Evolutionary conservation across 2,888 invertebrate species (phyloP), one percentile per base, ranked within the genome.

Genomic region (Cheilosia vulpina): DNA sequence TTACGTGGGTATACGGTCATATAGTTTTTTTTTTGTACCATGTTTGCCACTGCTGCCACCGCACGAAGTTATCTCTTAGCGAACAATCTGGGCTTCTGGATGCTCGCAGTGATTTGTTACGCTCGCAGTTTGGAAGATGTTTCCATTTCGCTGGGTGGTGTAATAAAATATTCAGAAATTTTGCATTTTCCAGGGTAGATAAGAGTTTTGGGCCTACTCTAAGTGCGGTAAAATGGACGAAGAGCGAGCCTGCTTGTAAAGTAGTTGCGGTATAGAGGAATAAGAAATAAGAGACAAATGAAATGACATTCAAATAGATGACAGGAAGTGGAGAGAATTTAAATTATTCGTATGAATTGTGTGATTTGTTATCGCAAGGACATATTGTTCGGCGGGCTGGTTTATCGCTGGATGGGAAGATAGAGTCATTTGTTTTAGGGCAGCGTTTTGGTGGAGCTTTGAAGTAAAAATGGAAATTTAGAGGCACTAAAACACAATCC

Each of bases 91-190:
- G 66, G 57, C 27, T 31, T 9, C 0, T 31, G 27, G 27, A 27
- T 27, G 19, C 60, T 71, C 80, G 9, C 76, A 72, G 68, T 85
- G 76, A 85, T 85, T 85, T 85, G 81, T 81, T 81, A 81, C 76
- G 76, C 43, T 69, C 72, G 76, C 71, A 72, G 77, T 68, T 85
- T 57, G 72, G 52, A 85, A 81, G 81, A 85, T 85, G 85, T 81
- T 81, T 85, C 81, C 85, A 85, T 76, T 76, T 72, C 41, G 71
- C 47, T 65, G 19, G 24, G 34, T n/a, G 76, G 38, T 57, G 19
- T 65, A 66, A 55, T 78, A 78, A 78, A 72, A 77, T 77, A 77
- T 78, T 83, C 78, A 0, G 50, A 73, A 69, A 73, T 65, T 73
- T 69, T 57, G 34, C 63, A 77, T 66, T 65, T 58, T 13, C 57